Evolutionary conservation across 2,113 vertebrate genomes (phyloP), one percentile per base, ranked within the genome.

Genomic region (Serinus canaria): DNA sequence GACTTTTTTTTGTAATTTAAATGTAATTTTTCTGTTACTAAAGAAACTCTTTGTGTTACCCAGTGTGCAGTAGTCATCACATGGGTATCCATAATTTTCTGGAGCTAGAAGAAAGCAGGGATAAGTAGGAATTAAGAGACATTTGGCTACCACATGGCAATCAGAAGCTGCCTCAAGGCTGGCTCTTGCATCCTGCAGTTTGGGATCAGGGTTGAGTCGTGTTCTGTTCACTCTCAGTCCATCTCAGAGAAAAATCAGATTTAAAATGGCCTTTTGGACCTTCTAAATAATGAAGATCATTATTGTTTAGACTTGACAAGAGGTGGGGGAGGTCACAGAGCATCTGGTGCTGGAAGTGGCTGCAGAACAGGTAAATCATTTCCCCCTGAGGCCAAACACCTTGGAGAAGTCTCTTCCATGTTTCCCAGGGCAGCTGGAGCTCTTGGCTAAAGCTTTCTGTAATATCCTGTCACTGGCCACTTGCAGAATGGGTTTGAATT

Each of bases 391-490:
- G 94, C 84, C 68, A 95, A 95, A 96, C 93, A 91, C 17, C 1
- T 94, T 95, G 94, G 74, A 93, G 83, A 77, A 79, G 82, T 59
- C 81, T 94, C 81, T 67, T 89, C 78, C 35, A 24, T 49, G 80
- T 69, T 89, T 66, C 87, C 90, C 59, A 22, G 53, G 74, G 74
- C 87, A 74, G 77, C 82, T 4, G 74, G 74, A 90, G 13, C 70
- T 90, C 88, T 91, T 97, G 94, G 95, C 96, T 74, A 6, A 73
- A 76, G 63, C 16, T 43, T 74, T 83, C 67, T 88, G 46, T 70
- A 95, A 97, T 97, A 97, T 97, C 96, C 96, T 96, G 91, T 97
- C 93, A 77, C 25, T 95, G 91, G 83, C 89, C 46, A 39, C 58
- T 75, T 63, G 52, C 31, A 9, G 30, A 52, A 59, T 10, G 44